These are phyloP conservation scores for Spilarctia lutea DNA, from an alignment of 2,888 invertebrate genomes.

Conservation along the genomic window DNA sequence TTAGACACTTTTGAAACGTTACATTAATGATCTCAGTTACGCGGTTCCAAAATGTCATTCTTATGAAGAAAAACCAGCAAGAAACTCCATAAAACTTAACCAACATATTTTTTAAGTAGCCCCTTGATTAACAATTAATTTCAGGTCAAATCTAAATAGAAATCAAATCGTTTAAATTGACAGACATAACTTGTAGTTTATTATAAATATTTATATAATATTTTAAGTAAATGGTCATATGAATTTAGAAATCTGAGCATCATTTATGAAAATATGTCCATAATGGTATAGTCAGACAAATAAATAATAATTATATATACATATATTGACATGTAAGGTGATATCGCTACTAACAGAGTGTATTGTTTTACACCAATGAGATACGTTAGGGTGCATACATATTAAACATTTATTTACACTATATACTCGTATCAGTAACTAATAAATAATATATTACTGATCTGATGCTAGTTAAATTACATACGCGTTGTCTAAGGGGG, in stretches of 20 bases:
- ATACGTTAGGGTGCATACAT: conserved; percentile 7
- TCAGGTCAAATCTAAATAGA: background rate
- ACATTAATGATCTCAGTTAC: no score
- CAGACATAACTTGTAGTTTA: background rate
- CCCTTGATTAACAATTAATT: no score
- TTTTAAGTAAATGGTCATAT: conserved; percentile 2
- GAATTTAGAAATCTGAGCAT: conserved; percentile 7
- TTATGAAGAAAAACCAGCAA: no score
- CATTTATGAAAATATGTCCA: conserved; percentile 20
- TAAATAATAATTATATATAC: conserved; percentile 37
- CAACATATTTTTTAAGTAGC: no score
- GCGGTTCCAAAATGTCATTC: no score
- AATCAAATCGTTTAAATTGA: background rate
- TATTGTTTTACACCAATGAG: conserved; percentile 22
- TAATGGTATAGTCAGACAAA: conserved; percentile 38
- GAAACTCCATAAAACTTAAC: no score
- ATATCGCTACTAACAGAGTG: conserved; percentile 24
- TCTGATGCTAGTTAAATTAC: background rate
- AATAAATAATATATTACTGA: background rate
- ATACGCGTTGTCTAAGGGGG: no score
- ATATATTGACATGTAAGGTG: conserved; percentile 10
- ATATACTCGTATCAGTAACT: no score
- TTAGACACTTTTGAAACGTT: no score
- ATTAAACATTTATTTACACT: background rate
- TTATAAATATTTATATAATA: background rate